phyloP scores from a whole-genome alignment of 2,113 vertebrate genomes.

The Cyprinodon brontotheroides region DNA sequence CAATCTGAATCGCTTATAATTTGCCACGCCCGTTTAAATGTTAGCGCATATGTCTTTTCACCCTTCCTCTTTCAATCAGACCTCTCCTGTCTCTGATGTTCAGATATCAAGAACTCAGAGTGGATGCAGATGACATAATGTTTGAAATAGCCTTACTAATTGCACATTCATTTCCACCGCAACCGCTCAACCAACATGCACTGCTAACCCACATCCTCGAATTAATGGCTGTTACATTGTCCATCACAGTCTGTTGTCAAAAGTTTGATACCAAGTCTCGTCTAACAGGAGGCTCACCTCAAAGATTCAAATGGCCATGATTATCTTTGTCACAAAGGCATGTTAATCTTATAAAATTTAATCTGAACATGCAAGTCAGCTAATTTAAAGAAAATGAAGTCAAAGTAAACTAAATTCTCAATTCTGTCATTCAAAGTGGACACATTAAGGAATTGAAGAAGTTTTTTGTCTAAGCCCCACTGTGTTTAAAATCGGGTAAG shows the following conservation, averaged over 20 bases:
- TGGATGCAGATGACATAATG: not conserved
- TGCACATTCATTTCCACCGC: constrained; percentile 1
- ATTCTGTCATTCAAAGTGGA: not conserved
- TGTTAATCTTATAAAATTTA: not conserved
- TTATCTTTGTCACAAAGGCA: not conserved
- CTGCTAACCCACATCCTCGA: not conserved
- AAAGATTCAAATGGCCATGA: not conserved
- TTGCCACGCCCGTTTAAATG: constrained; percentile 3
- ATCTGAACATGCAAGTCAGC: not conserved
- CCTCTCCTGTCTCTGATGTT: not conserved
- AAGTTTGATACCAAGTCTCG: not conserved
- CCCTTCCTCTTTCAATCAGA: not conserved
- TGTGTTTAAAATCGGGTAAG: too few relatives aligned
- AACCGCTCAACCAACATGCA: not conserved
- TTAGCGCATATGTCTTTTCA: constrained; percentile 2
- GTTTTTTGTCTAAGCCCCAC: not conserved
- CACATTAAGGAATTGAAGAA: not conserved
- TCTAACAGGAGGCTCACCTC: not conserved
- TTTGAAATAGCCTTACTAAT: not conserved
- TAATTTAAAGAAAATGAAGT: not conserved
- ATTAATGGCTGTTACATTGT: not conserved
- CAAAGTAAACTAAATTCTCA: not conserved
- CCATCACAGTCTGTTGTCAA: not conserved
- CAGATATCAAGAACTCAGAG: constrained; percentile 6
- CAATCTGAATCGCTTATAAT: not conserved